Percentiles rank a stretch among this genome's conserved stretches.
Conservation (phyloP, 1,140 invertebrate genomes). For the Tetramorium simillimum region DNA sequence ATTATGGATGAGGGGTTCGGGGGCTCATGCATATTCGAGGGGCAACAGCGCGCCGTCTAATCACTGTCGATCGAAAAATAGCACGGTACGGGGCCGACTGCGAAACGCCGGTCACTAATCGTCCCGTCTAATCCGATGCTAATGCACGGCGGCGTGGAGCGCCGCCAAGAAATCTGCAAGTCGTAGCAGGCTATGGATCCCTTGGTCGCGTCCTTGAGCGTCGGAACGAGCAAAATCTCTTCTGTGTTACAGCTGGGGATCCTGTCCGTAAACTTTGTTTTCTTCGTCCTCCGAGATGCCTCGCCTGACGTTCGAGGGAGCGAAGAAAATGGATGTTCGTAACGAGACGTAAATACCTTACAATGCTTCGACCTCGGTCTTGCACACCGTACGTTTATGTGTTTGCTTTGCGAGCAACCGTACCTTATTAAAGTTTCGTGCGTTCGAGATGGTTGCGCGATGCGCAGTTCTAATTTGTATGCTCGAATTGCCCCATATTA, state of each 20-base stretch:
- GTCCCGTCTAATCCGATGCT: slow-evolving; percentile 56
- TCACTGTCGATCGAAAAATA: background rate
- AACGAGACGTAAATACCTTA: slow-evolving; percentile 27
- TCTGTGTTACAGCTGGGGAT: background rate
- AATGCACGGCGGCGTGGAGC: slow-evolving; percentile 45
- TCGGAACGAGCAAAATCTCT: slow-evolving; percentile 37
- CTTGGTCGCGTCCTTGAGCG: slow-evolving; percentile 1
- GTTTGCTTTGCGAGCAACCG: slow-evolving; percentile 4
- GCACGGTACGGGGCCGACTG: background rate
- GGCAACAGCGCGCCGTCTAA: background rate
- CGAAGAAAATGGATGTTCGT: slow-evolving; percentile 31
- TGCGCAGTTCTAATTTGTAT: background rate
- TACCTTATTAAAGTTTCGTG: slow-evolving; percentile 10
- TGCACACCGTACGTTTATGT: background rate
- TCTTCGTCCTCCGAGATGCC: background rate
- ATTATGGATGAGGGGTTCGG: background rate
- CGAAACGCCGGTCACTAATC: slow-evolving; percentile 32
- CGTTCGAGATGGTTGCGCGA: background rate
- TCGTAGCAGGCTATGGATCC: slow-evolving; percentile 48
- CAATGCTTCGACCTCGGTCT: slow-evolving; percentile 11
- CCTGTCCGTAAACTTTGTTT: slow-evolving; percentile 42
- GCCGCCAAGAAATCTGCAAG: slow-evolving; percentile 60
- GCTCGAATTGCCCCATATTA: slow-evolving; percentile 7
- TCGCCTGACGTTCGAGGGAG: slow-evolving; percentile 11
- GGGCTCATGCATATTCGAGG: background rate